Evolutionary conservation across 1,140 invertebrate genomes (phyloP).

Genomic region (Nomia melanderi): DNA sequence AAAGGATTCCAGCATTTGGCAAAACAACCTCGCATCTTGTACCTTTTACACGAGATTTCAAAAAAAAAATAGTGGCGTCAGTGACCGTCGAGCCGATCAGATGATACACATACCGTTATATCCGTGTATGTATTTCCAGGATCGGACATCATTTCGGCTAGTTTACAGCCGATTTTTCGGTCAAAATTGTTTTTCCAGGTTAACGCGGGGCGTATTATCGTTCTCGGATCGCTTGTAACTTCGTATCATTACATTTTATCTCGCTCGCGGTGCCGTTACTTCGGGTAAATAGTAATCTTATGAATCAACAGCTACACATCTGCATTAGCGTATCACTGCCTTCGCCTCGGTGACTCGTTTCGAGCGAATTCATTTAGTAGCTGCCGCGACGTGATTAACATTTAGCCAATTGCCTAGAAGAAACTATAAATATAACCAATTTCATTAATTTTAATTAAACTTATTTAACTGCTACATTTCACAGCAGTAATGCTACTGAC

Average conservation of each 20-base stretch:
- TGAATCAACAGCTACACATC: not conserved
- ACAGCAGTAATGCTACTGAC: too few species aligned
- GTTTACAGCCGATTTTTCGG: not conserved
- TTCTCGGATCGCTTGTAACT: not conserved
- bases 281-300: constrained; percentile 9
- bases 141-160: not conserved
- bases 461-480: too few species aligned
- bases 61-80: not conserved
- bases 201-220: not conserved
- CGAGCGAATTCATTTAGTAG: not conserved
- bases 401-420: too few species aligned
- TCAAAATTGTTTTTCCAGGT: not conserved
- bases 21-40: not conserved
- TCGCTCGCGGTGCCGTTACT: not conserved
- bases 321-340: not conserved
- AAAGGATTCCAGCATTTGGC: too few species aligned
- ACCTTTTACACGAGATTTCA: not conserved
- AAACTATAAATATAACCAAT: too few species aligned
- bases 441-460: too few species aligned
- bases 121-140: not conserved
- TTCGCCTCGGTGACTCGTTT: not conserved
- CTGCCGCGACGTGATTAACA: not conserved
- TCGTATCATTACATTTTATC: not conserved
- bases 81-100: not conserved
- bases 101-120: constrained; percentile 16